Evolutionary conservation across 92 coral and sea anemone genomes (phyloP).

Genomic region (Phymanthus crucifer): DNA sequence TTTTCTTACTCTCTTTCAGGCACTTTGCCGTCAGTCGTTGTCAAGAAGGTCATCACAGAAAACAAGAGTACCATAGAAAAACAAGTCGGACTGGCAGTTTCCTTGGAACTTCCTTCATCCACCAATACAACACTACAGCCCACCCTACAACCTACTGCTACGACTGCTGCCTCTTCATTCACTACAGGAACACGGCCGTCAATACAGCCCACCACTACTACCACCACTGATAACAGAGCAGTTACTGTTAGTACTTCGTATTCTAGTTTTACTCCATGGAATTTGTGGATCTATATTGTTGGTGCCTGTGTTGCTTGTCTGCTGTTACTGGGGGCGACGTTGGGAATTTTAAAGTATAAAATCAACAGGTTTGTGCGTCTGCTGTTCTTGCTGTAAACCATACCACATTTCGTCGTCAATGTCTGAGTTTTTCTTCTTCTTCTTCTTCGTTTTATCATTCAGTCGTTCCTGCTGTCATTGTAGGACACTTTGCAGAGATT

Average conservation of each 20-base stretch:
- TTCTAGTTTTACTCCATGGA: background rate
- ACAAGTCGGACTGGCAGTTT: slow-evolving; percentile 22
- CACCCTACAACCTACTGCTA: slow-evolving; percentile 1
- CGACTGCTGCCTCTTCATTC: background rate
- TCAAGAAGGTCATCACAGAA: slow-evolving; percentile 22
- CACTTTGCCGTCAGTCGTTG: slow-evolving; percentile 17
- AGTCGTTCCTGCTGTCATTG: too few relatives aligned
- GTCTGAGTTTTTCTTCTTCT: too few relatives aligned
- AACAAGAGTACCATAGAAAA: slow-evolving; percentile 28
- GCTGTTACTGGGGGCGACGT: background rate
- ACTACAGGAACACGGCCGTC: slow-evolving; percentile 4
- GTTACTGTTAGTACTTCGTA: background rate
- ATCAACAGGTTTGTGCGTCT: background rate
- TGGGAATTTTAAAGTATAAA: background rate
- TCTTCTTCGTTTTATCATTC: too few relatives aligned
- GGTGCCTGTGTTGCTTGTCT: background rate
- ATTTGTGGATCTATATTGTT: background rate
- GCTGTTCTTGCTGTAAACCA: too few relatives aligned
- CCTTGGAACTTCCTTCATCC: background rate
- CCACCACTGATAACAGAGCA: background rate
- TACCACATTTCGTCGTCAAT: too few relatives aligned
- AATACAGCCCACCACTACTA: slow-evolving; percentile 1
- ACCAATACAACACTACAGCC: slow-evolving; percentile 4
- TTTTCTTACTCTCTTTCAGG: slow-evolving; percentile 8
- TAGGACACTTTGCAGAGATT: background rate